Percentiles rank a stretch among this genome's conserved stretches.
Conservation (phyloP, 1,140 invertebrate genomes). For the Piezodorus guildinii region DNA sequence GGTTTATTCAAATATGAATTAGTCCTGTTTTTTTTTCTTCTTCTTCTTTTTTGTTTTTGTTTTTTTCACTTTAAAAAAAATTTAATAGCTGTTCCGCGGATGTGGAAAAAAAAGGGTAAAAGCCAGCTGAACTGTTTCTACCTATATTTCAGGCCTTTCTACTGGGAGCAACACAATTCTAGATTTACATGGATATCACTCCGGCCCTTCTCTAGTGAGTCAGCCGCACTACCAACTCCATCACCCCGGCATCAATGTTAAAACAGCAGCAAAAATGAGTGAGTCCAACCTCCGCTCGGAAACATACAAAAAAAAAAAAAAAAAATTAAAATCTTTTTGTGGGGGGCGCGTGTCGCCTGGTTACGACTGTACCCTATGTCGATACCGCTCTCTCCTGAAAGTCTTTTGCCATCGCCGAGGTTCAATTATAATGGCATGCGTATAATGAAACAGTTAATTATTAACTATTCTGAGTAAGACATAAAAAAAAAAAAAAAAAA, state of each 20-base stretch:
- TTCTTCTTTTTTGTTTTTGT: too few relatives aligned
- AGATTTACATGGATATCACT: slow-evolving; percentile 8
- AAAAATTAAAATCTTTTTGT: not conserved
- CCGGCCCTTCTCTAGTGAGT: not conserved
- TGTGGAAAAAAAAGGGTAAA: not conserved
- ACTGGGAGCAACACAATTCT: slow-evolving; percentile 12
- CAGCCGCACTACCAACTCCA: slow-evolving; percentile 10
- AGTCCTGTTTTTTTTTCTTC: too few relatives aligned
- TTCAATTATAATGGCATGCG: too few relatives aligned
- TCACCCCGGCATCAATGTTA: slow-evolving; percentile 10
- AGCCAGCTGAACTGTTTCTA: slow-evolving; percentile 7
- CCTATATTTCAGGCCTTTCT: slow-evolving; percentile 11
- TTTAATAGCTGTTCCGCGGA: not conserved
- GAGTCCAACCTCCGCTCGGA: not conserved
- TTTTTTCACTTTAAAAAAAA: too few relatives aligned
- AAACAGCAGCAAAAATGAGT: slow-evolving; percentile 11
- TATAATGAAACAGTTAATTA: too few relatives aligned
- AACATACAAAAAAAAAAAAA: not conserved
- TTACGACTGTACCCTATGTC: too few relatives aligned
- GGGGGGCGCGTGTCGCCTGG: too few relatives aligned
- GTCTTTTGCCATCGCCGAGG: too few relatives aligned
- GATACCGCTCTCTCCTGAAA: too few relatives aligned
- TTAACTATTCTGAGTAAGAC: too few relatives aligned
- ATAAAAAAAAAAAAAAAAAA: too few relatives aligned
- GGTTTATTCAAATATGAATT: too few relatives aligned